Conservation (phyloP, 2,113 vertebrate species). For the Strix uralensis region DNA sequence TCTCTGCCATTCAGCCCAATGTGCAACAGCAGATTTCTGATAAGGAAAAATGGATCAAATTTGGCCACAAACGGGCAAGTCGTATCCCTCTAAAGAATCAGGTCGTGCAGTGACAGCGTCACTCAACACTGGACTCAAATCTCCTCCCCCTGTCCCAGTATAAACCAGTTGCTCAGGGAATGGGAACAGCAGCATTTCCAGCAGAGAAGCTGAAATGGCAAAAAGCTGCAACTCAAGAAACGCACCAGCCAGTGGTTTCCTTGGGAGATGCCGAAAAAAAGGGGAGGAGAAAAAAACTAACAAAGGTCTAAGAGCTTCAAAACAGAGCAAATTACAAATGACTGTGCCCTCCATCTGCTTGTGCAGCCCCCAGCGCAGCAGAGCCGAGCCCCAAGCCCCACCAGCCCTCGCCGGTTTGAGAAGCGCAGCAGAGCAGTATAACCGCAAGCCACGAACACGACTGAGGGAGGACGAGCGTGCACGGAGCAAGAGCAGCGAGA, state of each 20-base stretch:
- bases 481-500: neutral
- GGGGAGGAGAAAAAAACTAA: neutral
- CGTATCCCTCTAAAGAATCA: neutral
- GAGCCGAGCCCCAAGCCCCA: neutral
- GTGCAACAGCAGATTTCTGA: neutral
- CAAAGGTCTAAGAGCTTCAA: neutral
- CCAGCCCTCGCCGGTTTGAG: fast-evolving
- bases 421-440: fast-evolving
- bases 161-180: neutral
- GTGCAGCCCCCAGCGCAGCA: neutral
- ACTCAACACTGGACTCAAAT: neutral
- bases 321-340: neutral
- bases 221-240: neutral
- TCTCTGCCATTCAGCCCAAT: neutral
- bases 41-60: neutral
- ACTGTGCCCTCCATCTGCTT: neutral
- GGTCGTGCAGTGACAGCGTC: fast-evolving
- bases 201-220: neutral
- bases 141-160: neutral
- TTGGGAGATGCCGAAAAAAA: neutral
- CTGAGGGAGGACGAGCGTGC: neutral
- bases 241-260: neutral
- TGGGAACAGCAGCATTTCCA: neutral
- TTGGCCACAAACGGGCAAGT: neutral
- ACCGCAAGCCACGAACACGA: neutral